Base-by-base conservation (phyloP, 2,113 vertebrate genomes). In the Willisornis vidua region DNA sequence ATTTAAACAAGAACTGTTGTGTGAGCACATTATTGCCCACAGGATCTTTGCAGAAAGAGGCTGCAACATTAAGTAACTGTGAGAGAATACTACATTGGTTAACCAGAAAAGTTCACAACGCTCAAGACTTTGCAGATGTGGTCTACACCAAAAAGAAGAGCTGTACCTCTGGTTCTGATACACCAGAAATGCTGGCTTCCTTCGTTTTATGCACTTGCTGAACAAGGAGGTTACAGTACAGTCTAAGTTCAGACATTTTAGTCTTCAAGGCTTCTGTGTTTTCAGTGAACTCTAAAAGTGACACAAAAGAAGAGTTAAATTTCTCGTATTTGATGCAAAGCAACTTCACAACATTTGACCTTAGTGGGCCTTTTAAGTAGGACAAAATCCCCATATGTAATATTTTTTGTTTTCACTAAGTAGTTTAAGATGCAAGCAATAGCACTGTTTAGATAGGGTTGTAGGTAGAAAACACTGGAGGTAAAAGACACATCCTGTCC, bases 221-320 rank as follows among this genome's bases (percentile, higher is more conserved):
- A 87, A 99, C 99, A 78, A 99, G 99, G 87, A 99, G 99, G 98
- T 99, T 99, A 98, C 99, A 99, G 98, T 99, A 99, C 66, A 99
- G 97, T 95, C 99, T 97, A 85, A 99, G 98, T 97, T 99, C 99
- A 46, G 99, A 99, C 99, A 99, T 99, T 98, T 99, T 99, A 31
- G 98, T 99, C 98, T 99, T 99, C 96, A 99, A 97, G 48, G 98
- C 98, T 97, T 99, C 99, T 48, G 99, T 99, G 96, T 98, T 99
- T 98, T 99, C 99, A 93, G 99, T 99, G 93, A 99, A 98, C 96
- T 99, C 99, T 99, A 79, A 71, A 94, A 85, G 87, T 59, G 46
- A 95, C 97, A 96, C 10, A 87, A 85, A 93, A 52, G 24, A 74
- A 79, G 71, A 91, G 14, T 77, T 73, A 66, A 11, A 77, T 39